Evolutionary conservation across 2,113 vertebrate species (phyloP), one percentile per base, ranked within the genome.

Genomic region (Epinephelus lanceolatus): DNA sequence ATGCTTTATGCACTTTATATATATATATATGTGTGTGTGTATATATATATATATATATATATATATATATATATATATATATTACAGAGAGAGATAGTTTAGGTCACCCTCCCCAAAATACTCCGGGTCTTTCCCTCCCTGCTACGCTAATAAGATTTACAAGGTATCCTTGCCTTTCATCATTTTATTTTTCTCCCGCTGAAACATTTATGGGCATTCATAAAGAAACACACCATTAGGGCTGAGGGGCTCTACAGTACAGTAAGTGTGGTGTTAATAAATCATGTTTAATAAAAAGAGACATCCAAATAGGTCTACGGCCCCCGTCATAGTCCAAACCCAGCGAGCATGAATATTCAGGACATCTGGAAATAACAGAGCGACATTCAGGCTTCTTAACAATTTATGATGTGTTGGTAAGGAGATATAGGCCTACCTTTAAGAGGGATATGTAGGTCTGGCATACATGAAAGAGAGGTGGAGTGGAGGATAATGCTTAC

Each of bases 171-270:
- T 61, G 81, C 77, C 85, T 89, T 94, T 90, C 86, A 94, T 93
- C 87, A 86, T 87, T 93, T 94, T 90, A 90, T 89, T 93, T 93
- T 93, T 80, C 85, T 89, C 78, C 66, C 6, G 86, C 85, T 91
- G 89, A 94, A 95, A 94, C 91, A 92, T 95, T 94, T 94, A 94
- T 93, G 88, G 92, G 74, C 84, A 66, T 93, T 90, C 92, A 91
- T 95, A 92, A 93, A 94, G 88, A 93, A 91, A 91, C 89, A 93
- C 86, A 83, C 93, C 90, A 92, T 95, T 93, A 95, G 62, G 83
- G 78, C 79, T 88, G 88, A 94, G 92, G 91, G 88, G 79, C 90
- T 92, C 90, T 75, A 85, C 81, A 86, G 78, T 92, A 90, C 86
- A 86, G 81, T 89, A 91, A 92, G 88, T 84, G 88, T 72, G 72